Evolutionary conservation across 53 echinoderm and acorn worm genomes (phyloP), one percentile per base, ranked within the genome.

Genomic region (Echinometra lucunter): DNA sequence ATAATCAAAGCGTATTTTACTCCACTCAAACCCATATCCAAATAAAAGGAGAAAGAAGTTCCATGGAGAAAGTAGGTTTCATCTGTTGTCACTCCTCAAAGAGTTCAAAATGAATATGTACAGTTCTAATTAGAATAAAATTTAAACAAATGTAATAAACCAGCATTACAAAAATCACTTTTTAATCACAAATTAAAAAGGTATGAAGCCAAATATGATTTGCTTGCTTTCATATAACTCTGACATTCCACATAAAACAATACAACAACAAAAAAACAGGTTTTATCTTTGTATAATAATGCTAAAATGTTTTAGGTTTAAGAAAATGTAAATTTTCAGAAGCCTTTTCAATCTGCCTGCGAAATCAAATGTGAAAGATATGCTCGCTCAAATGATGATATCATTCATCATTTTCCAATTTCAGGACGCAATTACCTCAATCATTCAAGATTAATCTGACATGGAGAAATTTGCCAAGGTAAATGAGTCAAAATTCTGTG

Each of bases 331-430:
- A n/a, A n/a, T 23, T 5, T 25, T 63, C 2, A 30, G 34, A 27
- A 70, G 70, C 30, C 35, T 23, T 81, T 44, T 21, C 81, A 81
- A 81, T 81, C 81, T 38, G 44, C 44, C 17, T 0, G 40, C 1
- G 85, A 47, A 40, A 49, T 49, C 45, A 85, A 85, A 85, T 28
- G 6, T 28, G 21, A 40, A 18, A n/a, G 21, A 47, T 45, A 85
- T 85, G 28, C n/a, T 49, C 85, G n/a, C n/a, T 25, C 49, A 11
- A 85, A 85, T 85, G 30, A 85, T 3, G 47, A 85, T 49, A 85
- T 85, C 85, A 85, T 85, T 85, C 85, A 85, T 85, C 85, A 85
- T 85, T 85, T 85, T 85, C 85, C 85, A 85, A 85, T 85, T 85
- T 85, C 47, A 85, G 49, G 49, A n/a, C 27, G 28, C n/a, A 85